Evolutionary conservation across 2,888 invertebrate species (phyloP), one percentile per base, ranked within the genome.

Genomic region (Rotaria macrura): DNA sequence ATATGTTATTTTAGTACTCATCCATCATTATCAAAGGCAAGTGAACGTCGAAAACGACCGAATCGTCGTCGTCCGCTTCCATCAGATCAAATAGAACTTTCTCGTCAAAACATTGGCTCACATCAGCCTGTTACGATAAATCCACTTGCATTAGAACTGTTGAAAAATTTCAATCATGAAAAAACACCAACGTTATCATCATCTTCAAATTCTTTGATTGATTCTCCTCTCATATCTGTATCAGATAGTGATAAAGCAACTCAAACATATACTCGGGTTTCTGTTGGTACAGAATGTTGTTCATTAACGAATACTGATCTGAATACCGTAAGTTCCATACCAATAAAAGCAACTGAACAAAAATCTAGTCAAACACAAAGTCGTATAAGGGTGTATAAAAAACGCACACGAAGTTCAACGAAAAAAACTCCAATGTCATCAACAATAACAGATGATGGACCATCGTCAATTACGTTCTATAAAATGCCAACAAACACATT

Each of bases 211-310:
- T 40, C 40, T 20, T 7, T 12, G 7, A 43, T 14, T 2, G n/a
- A 65, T 65, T 17, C 57, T 29, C 1, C 57, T 65, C 14, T 65
- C n/a, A 65, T 29, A 65, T 65, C 17, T 65, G 65, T 34, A 65
- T 65, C 34, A 7, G 65, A 43, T n/a, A 43, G 25, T 1, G 34
- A 79, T 79, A 79, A 79, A 79, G 40, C 79, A 34, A 79, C 79
- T 43, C 79, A 79, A 79, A 79, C 79, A 25, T 34, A 40, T 79
- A 40, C 20, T 4, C 34, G 9, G 17, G 79, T 79, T 40, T 79
- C 79, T 40, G 34, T 79, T 43, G 79, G 79, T 43, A 79, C 79
- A 43, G 79, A 79, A 79, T 79, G 79, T 79, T 79, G 79, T 79
- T 79, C 79, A 43, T 79, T 79, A 29, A 57, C 29, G 14, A 29